A percentile compares a stretch with the other conserved stretches of the same genome.
These are phyloP conservation scores for Nymphalis polychloros DNA, from an alignment of 2,888 invertebrate genomes.

Conservation along the genomic window DNA sequence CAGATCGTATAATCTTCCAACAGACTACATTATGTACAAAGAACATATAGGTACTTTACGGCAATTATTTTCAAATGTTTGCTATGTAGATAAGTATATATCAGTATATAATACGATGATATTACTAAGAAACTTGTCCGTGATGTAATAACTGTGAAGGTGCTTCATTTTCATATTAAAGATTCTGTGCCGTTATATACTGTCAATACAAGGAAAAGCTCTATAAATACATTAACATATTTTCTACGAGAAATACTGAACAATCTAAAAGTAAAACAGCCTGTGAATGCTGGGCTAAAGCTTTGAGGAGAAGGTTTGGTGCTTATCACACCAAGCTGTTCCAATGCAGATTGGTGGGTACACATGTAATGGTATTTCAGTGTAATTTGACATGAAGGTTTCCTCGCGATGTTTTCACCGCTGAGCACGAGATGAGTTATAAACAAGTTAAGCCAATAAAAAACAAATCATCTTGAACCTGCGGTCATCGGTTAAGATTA, in stretches of 20 bases:
- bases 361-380: no score
- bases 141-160: background rate
- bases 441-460: no score
- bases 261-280: background rate
- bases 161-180: background rate
- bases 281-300: no score
- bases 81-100: background rate
- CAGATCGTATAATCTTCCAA: background rate
- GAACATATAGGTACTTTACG: background rate
- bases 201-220: background rate
- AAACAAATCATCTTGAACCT: no score
- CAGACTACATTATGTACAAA: no score
- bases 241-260: background rate
- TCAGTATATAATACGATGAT: background rate
- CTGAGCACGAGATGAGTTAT: no score
- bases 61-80: background rate
- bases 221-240: background rate
- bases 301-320: no score
- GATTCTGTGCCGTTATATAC: background rate
- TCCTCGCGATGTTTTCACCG: no score
- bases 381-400: no score
- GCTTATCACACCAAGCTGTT: no score
- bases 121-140: constrained; percentile 1
- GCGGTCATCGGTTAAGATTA: no score
- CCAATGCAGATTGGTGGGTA: no score